Base-by-base conservation (phyloP, 2,113 vertebrate genomes). In the Pollachius pollachius region DNA sequence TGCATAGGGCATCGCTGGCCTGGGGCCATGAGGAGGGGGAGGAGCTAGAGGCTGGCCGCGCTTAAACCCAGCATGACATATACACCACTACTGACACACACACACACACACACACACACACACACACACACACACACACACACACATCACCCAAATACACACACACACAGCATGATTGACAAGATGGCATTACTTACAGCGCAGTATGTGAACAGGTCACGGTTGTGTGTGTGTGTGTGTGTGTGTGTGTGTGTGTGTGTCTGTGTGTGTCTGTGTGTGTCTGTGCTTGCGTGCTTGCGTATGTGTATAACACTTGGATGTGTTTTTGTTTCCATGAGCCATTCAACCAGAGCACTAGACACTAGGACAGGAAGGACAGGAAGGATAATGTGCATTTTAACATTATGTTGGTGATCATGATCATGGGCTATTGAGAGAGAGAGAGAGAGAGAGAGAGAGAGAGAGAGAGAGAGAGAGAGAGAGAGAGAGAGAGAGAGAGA, bases 1-100 rank as follows among this genome's bases (percentile, higher is more conserved):
- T 70, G 75, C 78, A 88, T 74, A 87, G 83, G 82, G 71, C 82
- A 84, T n/a, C 64, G 2, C 67, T 76, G 77, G 77, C 85, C 77
- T 54, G 74, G 70, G 78, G 80, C 70, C 62, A 59, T 41, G 37
- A 30, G 54, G 23, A 30, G 17, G 37, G n/a, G 37, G 5, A 0
- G 41, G 23, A 57, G 3, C 17, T 65, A 34, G 52, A 34, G 3
- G 25, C 48, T 21, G 59, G 16, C 4, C 27, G 30, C 1, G 8
- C 65, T 79, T n/a, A 11, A 76, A 78, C 65, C 67, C 76, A 74
- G 67, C 65, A 58, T 81, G 27, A 16, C 11, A 48, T 9, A 48
- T 9, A 48, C 41, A 48, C 41, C 41, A 61, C 11, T 61, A 9
- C 59, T 11, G 5, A 23, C 59, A 61, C 19, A 61, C 59, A 61